phyloP scores from a whole-genome alignment of 2,888 invertebrate species.

The Lucinisca nassula region DNA sequence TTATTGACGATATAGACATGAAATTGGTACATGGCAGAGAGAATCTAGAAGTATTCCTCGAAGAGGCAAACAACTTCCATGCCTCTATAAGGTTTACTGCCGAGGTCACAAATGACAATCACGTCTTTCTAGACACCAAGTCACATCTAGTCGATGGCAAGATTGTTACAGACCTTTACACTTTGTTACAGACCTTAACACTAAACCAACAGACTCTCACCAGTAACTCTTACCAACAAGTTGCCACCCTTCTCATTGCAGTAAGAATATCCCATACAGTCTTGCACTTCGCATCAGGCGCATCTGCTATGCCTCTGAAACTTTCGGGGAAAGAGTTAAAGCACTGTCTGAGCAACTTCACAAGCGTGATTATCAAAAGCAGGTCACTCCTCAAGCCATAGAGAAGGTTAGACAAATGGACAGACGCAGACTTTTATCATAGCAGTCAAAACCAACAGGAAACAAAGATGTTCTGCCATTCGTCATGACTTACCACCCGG shows the following conservation, averaged over 20 bases:
- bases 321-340: neutral
- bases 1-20: slow-evolving; percentile 62
- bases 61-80: slow-evolving; percentile 17
- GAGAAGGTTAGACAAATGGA: neutral
- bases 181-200: too few relatives aligned
- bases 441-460: neutral
- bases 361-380: neutral
- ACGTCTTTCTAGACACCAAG: slow-evolving; percentile 23
- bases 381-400: neutral
- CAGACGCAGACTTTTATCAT: too few relatives aligned
- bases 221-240: too few relatives aligned
- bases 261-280: neutral
- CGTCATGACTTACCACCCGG: neutral
- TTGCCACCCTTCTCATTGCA: slow-evolving; percentile 7
- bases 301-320: neutral
- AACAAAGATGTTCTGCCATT: neutral
- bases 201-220: too few relatives aligned
- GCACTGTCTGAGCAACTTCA: neutral
- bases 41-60: neutral
- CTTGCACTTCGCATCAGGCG: slow-evolving; percentile 4
- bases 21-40: slow-evolving; percentile 23
- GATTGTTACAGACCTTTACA: neutral
- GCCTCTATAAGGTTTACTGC: slow-evolving; percentile 21
- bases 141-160: neutral
- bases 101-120: neutral